phyloP scores from a whole-genome alignment of 2,888 invertebrate genomes.

The Hymenopus coronatus region DNA sequence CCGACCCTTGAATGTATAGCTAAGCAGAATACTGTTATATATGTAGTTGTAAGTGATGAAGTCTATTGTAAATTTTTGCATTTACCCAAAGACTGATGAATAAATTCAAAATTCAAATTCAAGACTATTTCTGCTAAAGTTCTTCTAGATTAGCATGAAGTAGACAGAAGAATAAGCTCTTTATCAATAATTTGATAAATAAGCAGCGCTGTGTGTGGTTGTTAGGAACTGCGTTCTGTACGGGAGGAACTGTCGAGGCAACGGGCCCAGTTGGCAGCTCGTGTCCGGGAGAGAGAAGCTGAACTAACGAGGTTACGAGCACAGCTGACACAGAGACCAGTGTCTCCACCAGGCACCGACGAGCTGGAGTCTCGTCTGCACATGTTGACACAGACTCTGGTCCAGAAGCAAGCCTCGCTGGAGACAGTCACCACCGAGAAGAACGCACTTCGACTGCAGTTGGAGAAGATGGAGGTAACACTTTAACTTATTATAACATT shows the following conservation, averaged over 20 bases:
- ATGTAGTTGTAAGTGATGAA: no score
- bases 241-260: conserved; percentile 55
- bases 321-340: conserved; percentile 48
- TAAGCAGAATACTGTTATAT: no score
- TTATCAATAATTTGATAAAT: no score
- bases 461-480: conserved; percentile 73
- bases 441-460: conserved; percentile 77
- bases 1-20: no score
- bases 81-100: no score
- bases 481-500: no score
- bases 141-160: no score
- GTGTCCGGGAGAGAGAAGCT: conserved; percentile 55
- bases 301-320: conserved; percentile 57
- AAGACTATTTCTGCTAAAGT: no score
- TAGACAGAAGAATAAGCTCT: no score
- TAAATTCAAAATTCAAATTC: no score
- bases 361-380: conserved; percentile 55
- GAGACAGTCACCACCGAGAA: conserved; percentile 80
- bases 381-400: conserved; percentile 74
- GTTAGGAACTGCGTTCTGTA: conserved; percentile 54
- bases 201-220: not conserved
- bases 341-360: conserved; percentile 41
- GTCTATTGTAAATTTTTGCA: no score
- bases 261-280: conserved; percentile 48
- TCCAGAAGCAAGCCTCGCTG: conserved; percentile 81